Conservation (phyloP, 2,797 vertebrate species). For the Gila robusta region DNA sequence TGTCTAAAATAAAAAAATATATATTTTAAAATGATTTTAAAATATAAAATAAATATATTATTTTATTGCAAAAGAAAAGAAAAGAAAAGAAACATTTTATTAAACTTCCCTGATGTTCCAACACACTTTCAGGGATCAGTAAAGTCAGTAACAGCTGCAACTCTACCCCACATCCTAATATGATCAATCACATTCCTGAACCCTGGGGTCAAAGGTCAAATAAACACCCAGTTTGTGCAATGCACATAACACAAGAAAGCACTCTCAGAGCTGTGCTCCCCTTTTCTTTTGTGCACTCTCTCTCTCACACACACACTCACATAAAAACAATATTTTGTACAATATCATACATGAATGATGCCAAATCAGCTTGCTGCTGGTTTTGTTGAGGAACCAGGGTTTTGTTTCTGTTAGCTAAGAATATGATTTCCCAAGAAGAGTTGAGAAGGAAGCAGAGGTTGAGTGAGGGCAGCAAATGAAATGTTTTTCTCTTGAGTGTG, state of each 20-base stretch:
- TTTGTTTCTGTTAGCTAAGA: conserved; percentile 2
- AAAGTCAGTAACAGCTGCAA: conserved; percentile 57
- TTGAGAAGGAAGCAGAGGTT: conserved; percentile 19
- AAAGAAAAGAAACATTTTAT: not conserved
- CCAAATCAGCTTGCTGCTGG: not conserved
- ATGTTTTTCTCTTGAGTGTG: conserved; percentile 7
- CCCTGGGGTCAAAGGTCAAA: conserved; percentile 72
- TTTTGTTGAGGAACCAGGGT: not conserved
- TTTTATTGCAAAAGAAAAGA: not conserved
- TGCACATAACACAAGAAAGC: not conserved
- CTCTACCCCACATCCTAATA: conserved; percentile 66
- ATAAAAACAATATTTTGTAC: not conserved
- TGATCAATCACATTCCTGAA: conserved; percentile 67
- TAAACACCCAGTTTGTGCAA: conserved; percentile 53
- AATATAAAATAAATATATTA: not conserved
- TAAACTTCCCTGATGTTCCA: not conserved
- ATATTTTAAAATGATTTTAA: not conserved
- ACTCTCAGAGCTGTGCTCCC: not conserved
- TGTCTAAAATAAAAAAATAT: not conserved
- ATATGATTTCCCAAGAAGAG: not conserved
- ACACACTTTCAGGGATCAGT: not conserved
- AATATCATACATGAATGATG: not conserved
- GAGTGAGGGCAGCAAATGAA: conserved; percentile 12
- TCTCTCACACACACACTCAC: conserved; percentile 29
- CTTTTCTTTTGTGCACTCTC: not conserved